Evolutionary conservation across 2,113 vertebrate species (phyloP).

Genomic region (Epinephelus moara): DNA sequence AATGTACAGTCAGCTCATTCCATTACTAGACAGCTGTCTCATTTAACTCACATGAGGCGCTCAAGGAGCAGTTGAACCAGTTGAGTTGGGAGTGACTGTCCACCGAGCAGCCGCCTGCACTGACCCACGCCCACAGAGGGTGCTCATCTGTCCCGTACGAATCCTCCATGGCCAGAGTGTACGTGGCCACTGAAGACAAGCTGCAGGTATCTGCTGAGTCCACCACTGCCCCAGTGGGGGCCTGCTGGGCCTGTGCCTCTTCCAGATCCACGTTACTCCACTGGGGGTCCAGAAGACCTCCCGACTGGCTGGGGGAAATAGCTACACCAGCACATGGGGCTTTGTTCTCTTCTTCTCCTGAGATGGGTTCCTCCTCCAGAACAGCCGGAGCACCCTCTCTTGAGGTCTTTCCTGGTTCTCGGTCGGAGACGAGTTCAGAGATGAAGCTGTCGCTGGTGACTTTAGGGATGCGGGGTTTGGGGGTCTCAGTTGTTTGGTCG

Average conservation of each 20-base stretch:
- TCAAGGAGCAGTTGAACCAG: conserved; percentile 88
- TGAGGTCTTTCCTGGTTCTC: conserved; percentile 59
- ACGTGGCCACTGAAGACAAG: conserved; percentile 87
- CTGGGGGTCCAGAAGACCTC: conserved; percentile 79
- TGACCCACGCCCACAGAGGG: conserved; percentile 95
- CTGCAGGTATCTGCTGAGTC: conserved; percentile 84
- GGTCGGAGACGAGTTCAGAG: conserved; percentile 85
- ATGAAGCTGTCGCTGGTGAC: conserved; percentile 89
- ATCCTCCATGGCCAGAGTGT: conserved; percentile 88
- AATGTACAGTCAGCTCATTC: background rate
- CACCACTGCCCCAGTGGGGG: conserved; percentile 43
- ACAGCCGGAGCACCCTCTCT: conserved; percentile 39
- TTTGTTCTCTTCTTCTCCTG: conserved; percentile 43
- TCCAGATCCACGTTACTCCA: conserved; percentile 97
- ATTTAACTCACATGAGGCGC: conserved; percentile 83
- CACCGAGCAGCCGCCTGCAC: conserved; percentile 90
- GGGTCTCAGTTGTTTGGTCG: conserved; percentile 27
- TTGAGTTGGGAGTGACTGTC: conserved; percentile 87
- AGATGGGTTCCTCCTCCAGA: conserved; percentile 62
- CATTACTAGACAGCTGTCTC: background rate
- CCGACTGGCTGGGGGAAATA: conserved; percentile 55
- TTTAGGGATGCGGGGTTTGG: conserved; percentile 81
- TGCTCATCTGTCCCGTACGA: conserved; percentile 85
- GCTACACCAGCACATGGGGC: background rate
- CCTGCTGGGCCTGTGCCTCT: conserved; percentile 83